These are phyloP conservation scores for Lycocerus yunnanus DNA, from an alignment of 2,888 invertebrate genomes.

Conservation along the genomic window DNA sequence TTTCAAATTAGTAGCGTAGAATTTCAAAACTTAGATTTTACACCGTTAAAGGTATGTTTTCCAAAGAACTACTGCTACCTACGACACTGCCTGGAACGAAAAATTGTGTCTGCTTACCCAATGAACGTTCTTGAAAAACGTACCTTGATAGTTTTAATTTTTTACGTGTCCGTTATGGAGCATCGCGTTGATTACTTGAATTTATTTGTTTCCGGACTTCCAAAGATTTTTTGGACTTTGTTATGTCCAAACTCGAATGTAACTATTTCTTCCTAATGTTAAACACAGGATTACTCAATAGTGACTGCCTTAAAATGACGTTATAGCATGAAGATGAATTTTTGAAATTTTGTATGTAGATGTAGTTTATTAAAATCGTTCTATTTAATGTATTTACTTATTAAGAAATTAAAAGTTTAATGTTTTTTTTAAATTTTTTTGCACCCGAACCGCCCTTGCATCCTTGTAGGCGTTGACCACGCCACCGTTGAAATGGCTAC, in stretches of 20 bases:
- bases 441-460: not conserved
- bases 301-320: not conserved
- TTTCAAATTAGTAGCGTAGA: too few species aligned
- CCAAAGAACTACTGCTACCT: too few species aligned
- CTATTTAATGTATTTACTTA: not conserved
- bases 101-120: too few species aligned
- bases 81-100: too few species aligned
- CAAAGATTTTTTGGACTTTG: not conserved
- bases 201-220: not conserved
- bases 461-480: not conserved
- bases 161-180: not conserved
- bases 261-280: not conserved
- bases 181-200: not conserved
- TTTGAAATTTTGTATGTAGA: not conserved
- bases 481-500: not conserved
- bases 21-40: too few species aligned
- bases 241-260: not conserved
- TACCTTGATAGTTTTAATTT: too few species aligned
- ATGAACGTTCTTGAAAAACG: too few species aligned
- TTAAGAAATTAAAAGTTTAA: not conserved
- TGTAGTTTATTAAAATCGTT: not conserved
- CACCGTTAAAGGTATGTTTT: too few species aligned
- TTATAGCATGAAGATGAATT: not conserved
- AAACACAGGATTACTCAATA: not conserved
- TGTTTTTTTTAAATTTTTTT: not conserved